A percentile compares a stretch with the other conserved stretches of the same genome.
phyloP scores from a whole-genome alignment of 2,113 vertebrate genomes.

The Sorex araneus region DNA sequence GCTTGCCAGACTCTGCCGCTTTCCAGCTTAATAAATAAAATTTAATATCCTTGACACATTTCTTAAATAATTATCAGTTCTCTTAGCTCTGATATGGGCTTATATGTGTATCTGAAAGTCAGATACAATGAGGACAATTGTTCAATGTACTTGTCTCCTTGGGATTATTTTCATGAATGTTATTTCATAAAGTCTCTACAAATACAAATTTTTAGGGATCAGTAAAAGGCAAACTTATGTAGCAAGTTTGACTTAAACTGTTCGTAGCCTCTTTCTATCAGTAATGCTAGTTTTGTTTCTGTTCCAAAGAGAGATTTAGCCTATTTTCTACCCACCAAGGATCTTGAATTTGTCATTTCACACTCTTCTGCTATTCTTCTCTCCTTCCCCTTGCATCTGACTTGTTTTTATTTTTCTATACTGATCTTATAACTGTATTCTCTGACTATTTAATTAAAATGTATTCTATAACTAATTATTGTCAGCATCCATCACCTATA shows the following conservation, averaged over 20 bases:
- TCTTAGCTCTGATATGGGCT: background rate
- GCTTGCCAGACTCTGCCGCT: no score
- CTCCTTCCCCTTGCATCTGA: background rate
- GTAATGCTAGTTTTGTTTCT: background rate
- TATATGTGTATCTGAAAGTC: background rate
- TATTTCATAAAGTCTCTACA: conserved; percentile 7
- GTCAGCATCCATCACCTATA: background rate
- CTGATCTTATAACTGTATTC: background rate
- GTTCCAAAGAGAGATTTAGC: background rate
- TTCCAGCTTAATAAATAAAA: no score
- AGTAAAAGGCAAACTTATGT: background rate
- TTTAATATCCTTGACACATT: no score
- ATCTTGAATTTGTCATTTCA: conserved; percentile 24
- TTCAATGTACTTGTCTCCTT: background rate
- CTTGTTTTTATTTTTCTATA: background rate
- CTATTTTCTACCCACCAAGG: background rate
- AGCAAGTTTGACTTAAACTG: background rate
- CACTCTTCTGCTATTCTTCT: background rate
- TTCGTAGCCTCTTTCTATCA: background rate
- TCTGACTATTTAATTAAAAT: background rate
- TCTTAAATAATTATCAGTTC: background rate
- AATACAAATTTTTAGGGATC: background rate
- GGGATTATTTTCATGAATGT: background rate
- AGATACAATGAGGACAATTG: background rate
- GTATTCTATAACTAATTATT: background rate